A percentile compares a stretch with the other conserved stretches of the same genome.
These are phyloP conservation scores for Caenorhabditis angaria DNA, from an alignment of 2,888 invertebrate genomes.

Conservation along the genomic window DNA sequence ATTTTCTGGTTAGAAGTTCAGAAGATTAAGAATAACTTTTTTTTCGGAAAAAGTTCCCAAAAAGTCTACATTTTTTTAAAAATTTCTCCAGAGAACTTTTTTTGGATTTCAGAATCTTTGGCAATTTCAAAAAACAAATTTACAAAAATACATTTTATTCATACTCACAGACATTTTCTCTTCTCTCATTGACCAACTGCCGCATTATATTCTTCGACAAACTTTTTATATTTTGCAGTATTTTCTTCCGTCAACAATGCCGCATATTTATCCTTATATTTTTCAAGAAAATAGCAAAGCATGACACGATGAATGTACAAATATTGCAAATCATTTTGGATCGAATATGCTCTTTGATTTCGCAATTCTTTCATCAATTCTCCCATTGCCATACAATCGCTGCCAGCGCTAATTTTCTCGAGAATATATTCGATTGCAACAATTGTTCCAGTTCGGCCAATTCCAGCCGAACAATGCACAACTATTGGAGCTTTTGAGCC, in stretches of 20 bases:
- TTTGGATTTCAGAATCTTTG: too few relatives aligned
- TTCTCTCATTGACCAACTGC: slow-evolving; percentile 41
- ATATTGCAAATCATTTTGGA: slow-evolving; percentile 62
- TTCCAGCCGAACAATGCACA: slow-evolving; percentile 61
- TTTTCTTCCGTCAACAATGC: slow-evolving; percentile 32
- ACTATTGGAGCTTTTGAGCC: slow-evolving; percentile 55
- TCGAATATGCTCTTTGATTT: slow-evolving; percentile 53
- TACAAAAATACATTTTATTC: too few relatives aligned
- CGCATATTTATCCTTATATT: slow-evolving; percentile 42
- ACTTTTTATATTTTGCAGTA: slow-evolving; percentile 42
- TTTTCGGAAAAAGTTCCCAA: too few relatives aligned
- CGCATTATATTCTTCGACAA: slow-evolving; percentile 49
- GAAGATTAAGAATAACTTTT: too few relatives aligned
- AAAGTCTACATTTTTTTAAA: too few relatives aligned
- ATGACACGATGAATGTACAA: slow-evolving; percentile 62
- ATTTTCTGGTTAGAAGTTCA: too few relatives aligned
- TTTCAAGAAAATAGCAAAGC: slow-evolving; percentile 59
- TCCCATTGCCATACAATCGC: slow-evolving; percentile 46
- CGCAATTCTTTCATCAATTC: slow-evolving; percentile 55
- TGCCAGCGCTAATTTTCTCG: slow-evolving; percentile 36
- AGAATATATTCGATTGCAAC: slow-evolving; percentile 59
- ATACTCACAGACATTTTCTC: too few relatives aligned
- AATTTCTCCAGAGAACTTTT: too few relatives aligned
- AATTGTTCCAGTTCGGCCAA: slow-evolving; percentile 58
- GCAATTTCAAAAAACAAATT: too few relatives aligned